A percentile compares a stretch with the other conserved stretches of the same genome.
Conservation (phyloP, 2,888 invertebrate genomes). For the Saturnia pavonia region DNA sequence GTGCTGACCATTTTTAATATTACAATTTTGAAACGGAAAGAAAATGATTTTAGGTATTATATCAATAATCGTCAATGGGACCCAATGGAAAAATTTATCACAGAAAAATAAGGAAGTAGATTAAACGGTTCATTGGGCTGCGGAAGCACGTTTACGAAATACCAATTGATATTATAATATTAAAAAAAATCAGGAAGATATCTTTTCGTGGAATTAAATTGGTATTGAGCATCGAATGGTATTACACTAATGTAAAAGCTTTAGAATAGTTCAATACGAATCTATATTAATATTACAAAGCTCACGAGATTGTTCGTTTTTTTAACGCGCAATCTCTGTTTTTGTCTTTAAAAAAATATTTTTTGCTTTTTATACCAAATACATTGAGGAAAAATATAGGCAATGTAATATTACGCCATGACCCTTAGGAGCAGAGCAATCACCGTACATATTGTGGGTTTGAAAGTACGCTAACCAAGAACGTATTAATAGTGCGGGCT, state of each 20-base stretch:
- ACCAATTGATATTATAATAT: background rate
- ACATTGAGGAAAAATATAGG: too few relatives aligned
- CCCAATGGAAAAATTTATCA: conserved; percentile 16
- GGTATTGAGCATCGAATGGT: background rate
- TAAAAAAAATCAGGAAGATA: background rate
- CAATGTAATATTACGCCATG: too few relatives aligned
- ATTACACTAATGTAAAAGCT: background rate
- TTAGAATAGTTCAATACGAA: too few relatives aligned
- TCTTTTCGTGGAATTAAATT: background rate
- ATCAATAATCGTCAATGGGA: background rate
- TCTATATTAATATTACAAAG: background rate
- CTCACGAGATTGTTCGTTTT: background rate
- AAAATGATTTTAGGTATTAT: background rate
- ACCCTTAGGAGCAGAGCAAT: too few relatives aligned
- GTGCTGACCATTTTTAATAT: background rate
- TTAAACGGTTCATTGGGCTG: conserved; percentile 15
- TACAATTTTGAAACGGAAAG: background rate
- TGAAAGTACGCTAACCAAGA: too few relatives aligned
- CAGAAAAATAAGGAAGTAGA: conserved; percentile 19
- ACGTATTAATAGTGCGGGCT: too few relatives aligned
- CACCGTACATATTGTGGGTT: too few relatives aligned
- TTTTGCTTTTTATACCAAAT: too few relatives aligned
- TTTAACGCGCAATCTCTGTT: too few relatives aligned
- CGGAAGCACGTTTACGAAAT: conserved; percentile 7
- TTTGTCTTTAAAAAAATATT: too few relatives aligned